phyloP scores from a whole-genome alignment of 2,888 invertebrate species.

The Xanthorhoe spadicearia region DNA sequence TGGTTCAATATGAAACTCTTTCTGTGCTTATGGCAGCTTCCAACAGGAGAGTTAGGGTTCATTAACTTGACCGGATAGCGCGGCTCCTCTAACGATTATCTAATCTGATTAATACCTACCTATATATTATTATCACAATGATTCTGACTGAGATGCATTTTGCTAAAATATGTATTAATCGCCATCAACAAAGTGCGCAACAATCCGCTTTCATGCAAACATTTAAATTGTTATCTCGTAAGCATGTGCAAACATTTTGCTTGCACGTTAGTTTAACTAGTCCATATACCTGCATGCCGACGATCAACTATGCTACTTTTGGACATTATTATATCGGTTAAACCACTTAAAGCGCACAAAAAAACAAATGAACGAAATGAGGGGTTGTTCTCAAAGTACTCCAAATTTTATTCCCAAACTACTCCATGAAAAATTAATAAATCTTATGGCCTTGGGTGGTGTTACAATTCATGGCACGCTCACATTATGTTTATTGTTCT shows the following conservation, averaged over 20 bases:
- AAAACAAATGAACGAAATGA: not conserved
- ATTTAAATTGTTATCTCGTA: slow-evolving; percentile 31
- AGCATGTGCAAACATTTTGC: slow-evolving; percentile 12
- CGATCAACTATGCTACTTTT: not conserved
- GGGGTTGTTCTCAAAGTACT: too few relatives aligned
- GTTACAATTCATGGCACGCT: not conserved
- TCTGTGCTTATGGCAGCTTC: not conserved
- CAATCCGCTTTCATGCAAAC: slow-evolving; percentile 26
- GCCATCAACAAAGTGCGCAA: not conserved
- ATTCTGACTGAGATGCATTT: not conserved
- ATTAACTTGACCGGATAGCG: not conserved
- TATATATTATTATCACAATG: too few relatives aligned
- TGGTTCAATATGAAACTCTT: not conserved
- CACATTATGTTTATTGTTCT: not conserved
- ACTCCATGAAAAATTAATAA: too few relatives aligned
- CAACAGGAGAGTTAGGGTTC: not conserved
- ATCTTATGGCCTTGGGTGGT: not conserved
- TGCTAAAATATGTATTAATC: not conserved
- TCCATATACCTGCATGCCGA: not conserved
- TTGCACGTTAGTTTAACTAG: not conserved
- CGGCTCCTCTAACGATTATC: not conserved
- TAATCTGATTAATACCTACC: too few relatives aligned
- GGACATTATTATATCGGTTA: not conserved
- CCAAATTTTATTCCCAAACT: too few relatives aligned
- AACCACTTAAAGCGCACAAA: too few relatives aligned